Percentiles rank a stretch among this genome's conserved stretches.
Evolutionary conservation across 2,888 invertebrate species (phyloP).

Genomic region (Labia minor): DNA sequence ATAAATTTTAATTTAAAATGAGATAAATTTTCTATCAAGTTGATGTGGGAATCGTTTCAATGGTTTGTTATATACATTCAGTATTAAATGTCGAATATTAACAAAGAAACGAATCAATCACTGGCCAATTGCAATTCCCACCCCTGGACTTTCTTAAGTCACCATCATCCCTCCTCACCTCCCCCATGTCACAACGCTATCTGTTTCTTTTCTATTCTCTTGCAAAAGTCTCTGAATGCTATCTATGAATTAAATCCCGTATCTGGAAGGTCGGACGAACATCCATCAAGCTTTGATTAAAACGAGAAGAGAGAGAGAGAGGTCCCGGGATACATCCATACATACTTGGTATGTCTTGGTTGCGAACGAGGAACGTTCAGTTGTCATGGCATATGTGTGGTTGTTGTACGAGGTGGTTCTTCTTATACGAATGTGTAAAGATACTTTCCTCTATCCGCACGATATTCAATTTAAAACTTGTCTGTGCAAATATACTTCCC

Average conservation of each 20-base stretch:
- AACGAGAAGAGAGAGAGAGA: neutral
- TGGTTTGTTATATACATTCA: too few species aligned
- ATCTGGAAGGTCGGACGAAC: neutral
- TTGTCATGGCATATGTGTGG: neutral
- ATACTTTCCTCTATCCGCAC: neutral
- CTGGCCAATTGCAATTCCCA: neutral
- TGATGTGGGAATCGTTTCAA: too few species aligned
- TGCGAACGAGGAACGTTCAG: neutral
- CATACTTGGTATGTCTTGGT: constrained; percentile 3
- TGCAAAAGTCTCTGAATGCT: neutral
- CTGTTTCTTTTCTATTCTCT: neutral
- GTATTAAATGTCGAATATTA: too few species aligned
- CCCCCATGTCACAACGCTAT: neutral
- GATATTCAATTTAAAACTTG: constrained; percentile 13
- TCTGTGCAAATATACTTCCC: constrained; percentile 7
- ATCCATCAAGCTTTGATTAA: constrained; percentile 9
- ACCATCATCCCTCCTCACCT: neutral
- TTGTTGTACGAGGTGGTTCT: neutral
- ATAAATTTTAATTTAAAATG: too few species aligned
- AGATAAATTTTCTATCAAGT: too few species aligned
- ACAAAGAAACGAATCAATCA: neutral
- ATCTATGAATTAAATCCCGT: constrained; percentile 13
- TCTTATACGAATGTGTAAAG: neutral
- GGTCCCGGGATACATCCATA: neutral
- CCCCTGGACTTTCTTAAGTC: neutral